Percentiles rank a stretch among this genome's conserved stretches.
Conservation (phyloP, 2,888 invertebrate genomes). For the Drosophila eohydei region DNA sequence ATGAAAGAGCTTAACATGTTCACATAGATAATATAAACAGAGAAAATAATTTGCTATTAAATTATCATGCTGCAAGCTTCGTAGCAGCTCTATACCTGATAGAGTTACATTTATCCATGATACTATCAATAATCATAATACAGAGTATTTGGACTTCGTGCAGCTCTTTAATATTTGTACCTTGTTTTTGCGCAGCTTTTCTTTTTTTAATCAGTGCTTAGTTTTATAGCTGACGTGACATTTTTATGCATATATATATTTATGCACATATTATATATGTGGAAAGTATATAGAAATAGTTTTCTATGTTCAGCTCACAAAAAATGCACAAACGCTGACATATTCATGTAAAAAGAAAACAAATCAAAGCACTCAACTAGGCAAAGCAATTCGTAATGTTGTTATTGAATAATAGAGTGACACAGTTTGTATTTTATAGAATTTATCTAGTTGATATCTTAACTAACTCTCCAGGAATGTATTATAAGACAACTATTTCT, state of each 20-base stretch:
- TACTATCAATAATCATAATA: background rate
- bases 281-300: constrained; percentile 11
- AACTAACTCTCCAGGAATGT: background rate
- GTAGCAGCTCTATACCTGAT: background rate
- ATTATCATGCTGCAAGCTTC: background rate
- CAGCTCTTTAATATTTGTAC: background rate
- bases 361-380: background rate
- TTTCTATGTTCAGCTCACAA: constrained; percentile 26
- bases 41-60: background rate
- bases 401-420: background rate
- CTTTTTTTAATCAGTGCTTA: constrained; percentile 60
- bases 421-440: background rate
- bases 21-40: background rate
- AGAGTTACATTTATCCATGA: background rate
- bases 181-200: constrained; percentile 17
- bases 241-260: constrained; percentile 43
- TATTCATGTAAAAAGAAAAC: constrained; percentile 51
- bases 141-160: constrained; percentile 16
- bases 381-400: constrained; percentile 21
- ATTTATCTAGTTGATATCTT: background rate
- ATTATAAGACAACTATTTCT: background rate
- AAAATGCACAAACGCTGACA: constrained; percentile 61
- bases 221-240: constrained; percentile 70
- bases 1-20: background rate
- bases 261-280: constrained; percentile 13